Base-by-base conservation (phyloP, 2,113 vertebrate genomes). In the Cebidichthys violaceus region DNA sequence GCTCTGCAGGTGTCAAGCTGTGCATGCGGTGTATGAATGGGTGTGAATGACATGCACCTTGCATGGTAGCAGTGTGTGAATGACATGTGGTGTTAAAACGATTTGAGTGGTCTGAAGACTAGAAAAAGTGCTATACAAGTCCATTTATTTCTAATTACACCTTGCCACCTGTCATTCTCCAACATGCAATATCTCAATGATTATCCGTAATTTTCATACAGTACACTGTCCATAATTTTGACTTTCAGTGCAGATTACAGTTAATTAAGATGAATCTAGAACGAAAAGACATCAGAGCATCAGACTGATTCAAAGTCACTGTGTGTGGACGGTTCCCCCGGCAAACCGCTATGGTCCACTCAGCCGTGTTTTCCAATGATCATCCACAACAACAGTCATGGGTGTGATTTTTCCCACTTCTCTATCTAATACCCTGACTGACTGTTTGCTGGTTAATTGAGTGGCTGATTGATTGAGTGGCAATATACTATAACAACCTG, bases 401-500 rank as follows among this genome's bases (percentile, higher is more conserved):
- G 35, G 50, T 35, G 17, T 66, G 37, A n/a, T 60, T 70, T 61
- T 52, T 37, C 70, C 81, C 70, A 45, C 33, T 5, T 33, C 22
- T 69, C 33, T 43, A 14, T 69, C 54, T 37, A 33, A 62, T 50
- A 71, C 20, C 22, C 66, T 77, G 74, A 81, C 22, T 66, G 33
- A 35, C 22, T 52, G 39, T 65, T 50, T 33, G 64, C 45, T 70
- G n/a, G 11, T 41, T 69, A 47, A 55, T 37, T 57, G 77, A 43
- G 8, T n/a, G 61, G 8, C 70, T 86, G 55, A 33, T 57, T 64
- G 45, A 60, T 37, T 71, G 65, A 75, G 47, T 70, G 52, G 55
- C 50, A 78, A 61, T 41, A 52, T 31, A 75, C 57, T 52, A 43
- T 50, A 84, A 66, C 70, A 59, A 14, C 54, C 54, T 82, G 52